Evolutionary conservation across 2,797 vertebrate genomes (phyloP).

Genomic region (Leptodactylus fallax): DNA sequence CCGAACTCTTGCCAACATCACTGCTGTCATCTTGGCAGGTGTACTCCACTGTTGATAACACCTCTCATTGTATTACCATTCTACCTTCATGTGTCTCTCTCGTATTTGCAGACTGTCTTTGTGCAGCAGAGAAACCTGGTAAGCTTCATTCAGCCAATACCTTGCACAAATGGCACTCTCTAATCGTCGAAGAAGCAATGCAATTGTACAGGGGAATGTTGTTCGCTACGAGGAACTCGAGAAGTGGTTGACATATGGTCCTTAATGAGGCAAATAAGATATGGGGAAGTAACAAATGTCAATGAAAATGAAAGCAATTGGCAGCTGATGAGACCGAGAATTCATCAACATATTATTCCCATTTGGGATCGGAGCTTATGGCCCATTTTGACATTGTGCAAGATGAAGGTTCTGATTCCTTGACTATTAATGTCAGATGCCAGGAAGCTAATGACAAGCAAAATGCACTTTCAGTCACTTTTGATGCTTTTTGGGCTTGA

Average conservation of each 20-base stretch:
- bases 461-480: constrained; percentile 45
- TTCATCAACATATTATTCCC: constrained; percentile 64
- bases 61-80: constrained; percentile 45
- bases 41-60: constrained; percentile 46
- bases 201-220: constrained; percentile 41
- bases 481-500: constrained; percentile 30
- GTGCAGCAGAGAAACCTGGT: constrained; percentile 41
- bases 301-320: constrained; percentile 60
- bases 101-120: constrained; percentile 40
- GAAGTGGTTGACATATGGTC: constrained; percentile 59
- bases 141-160: constrained; percentile 43
- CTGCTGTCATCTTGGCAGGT: constrained; percentile 55
- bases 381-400: constrained; percentile 57
- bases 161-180: constrained; percentile 27
- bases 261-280: constrained; percentile 65
- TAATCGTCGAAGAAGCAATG: constrained; percentile 53
- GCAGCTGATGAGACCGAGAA: constrained; percentile 61
- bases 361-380: constrained; percentile 63
- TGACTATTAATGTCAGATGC: constrained; percentile 59
- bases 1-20: constrained; percentile 45
- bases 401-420: constrained; percentile 58
- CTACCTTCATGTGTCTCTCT: constrained; percentile 43
- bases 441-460: constrained; percentile 53
- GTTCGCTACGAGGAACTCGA: constrained; percentile 47
- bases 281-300: constrained; percentile 63